Base-by-base conservation (phyloP, 2,113 vertebrate species). In the Aptenodytes patagonicus region DNA sequence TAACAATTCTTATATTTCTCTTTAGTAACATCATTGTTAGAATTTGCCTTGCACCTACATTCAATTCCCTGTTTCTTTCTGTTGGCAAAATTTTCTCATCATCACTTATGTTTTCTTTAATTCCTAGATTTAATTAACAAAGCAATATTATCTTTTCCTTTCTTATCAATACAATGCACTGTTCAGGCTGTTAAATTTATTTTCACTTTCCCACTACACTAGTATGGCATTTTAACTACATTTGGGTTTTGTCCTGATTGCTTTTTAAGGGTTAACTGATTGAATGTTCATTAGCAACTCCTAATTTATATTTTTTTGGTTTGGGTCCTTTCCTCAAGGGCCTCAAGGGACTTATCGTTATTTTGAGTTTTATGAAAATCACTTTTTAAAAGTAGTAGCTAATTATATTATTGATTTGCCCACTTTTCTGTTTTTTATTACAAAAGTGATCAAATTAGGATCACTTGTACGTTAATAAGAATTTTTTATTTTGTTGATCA, bases 261-360 rank as follows among this genome's bases (percentile, higher is more conserved):
- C 17, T 9, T 77, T 83, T 89, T 58, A 49, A 34, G 24, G 7
- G 12, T 80, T 90, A 73, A 26, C 4, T 42, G 34, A 29, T 5
- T 10, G 14, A 77, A 68, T 29, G 40, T 68, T 82, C 9, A 12
- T 65, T 76, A 73, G 19, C 13, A 73, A 16, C 11, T 47, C 52
- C 46, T 58, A 12, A 32, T 71, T 75, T 70, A 9, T 40, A 3
- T 20, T 42, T 44, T 16, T 24, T 70, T 32, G 4, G 13, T 36
- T 73, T 42, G 4, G 0, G 1, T 65, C 22, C 9, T 78, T 75
- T 70, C 17, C 3, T 68, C 11, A 36, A 17, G 11, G 5, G 3
- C 6, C n/a, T 51, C 29, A 47, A 62, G 75, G 11, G 21, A 54
- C 10, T 81, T 4, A 4, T 40, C 1, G 2, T 73, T 66, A 26